These are phyloP conservation scores for Periophthalmodon schlosseri DNA, from an alignment of 2,113 vertebrate species.

Conservation along the genomic window DNA sequence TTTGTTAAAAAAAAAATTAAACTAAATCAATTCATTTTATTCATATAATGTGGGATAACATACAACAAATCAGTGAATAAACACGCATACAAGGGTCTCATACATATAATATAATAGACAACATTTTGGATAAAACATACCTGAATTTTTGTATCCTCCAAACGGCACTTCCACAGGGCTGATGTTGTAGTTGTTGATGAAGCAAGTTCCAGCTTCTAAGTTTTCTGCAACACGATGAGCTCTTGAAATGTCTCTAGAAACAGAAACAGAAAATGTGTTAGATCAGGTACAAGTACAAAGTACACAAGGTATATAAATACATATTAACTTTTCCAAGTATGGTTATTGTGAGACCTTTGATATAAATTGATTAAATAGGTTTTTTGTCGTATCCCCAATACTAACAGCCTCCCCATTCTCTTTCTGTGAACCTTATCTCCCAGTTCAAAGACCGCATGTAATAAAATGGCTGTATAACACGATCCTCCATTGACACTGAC, in stretches of 20 bases:
- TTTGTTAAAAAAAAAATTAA: too few species aligned
- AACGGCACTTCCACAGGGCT: conserved; percentile 90
- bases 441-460: neutral
- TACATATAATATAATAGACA: neutral
- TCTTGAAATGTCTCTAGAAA: conserved; percentile 89
- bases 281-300: too few species aligned
- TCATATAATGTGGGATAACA: too few species aligned
- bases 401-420: neutral
- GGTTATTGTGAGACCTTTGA: neutral
- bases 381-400: too few species aligned
- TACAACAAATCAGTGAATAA: too few species aligned
- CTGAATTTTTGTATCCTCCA: conserved; percentile 95
- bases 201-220: conserved; percentile 91
- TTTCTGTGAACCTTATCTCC: neutral
- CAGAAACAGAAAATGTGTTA: neutral
- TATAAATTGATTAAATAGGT: neutral
- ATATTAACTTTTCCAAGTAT: too few species aligned
- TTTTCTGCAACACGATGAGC: conserved; percentile 89
- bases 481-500: conserved; percentile 61
- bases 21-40: too few species aligned
- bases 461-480: neutral
- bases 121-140: conserved; percentile 58
- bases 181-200: conserved; percentile 95
- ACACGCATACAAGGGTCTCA: neutral
- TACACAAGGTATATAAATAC: too few species aligned